phyloP scores from a whole-genome alignment of 2,888 invertebrate genomes.

The Scaptomyza parva region DNA sequence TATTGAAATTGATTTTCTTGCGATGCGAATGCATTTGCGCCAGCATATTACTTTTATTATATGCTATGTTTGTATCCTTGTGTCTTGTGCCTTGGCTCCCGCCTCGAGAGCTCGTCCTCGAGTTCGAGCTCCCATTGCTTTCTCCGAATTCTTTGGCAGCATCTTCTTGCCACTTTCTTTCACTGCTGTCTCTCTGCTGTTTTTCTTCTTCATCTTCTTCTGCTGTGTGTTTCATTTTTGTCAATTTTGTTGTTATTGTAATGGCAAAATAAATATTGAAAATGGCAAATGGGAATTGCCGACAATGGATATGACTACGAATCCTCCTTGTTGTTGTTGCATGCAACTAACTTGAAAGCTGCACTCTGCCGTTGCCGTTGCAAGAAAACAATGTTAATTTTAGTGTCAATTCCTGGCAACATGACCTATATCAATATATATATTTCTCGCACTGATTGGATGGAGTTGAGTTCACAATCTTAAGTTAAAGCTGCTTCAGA shows the following conservation, averaged over 20 bases:
- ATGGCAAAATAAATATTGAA: constrained; percentile 75
- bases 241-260: constrained; percentile 33
- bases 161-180: constrained; percentile 14
- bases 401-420: background rate
- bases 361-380: constrained; percentile 3
- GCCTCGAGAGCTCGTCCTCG: constrained; percentile 13
- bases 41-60: constrained; percentile 81
- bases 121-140: constrained; percentile 54
- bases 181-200: background rate
- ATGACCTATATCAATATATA: background rate
- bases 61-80: constrained; percentile 55
- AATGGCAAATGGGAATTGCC: constrained; percentile 76
- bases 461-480: background rate
- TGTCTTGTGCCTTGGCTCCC: constrained; percentile 26
- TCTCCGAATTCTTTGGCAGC: constrained; percentile 40
- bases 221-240: constrained; percentile 2
- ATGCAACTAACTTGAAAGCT: constrained; percentile 16
- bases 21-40: constrained; percentile 76
- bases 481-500: constrained; percentile 14
- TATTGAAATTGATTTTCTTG: constrained; percentile 80
- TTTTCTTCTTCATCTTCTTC: too few relatives aligned
- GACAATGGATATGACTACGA: constrained; percentile 56
- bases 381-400: background rate
- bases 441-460: background rate
- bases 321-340: background rate